Conservation (phyloP, 2,113 vertebrate genomes). For the Notiomystis cincta region DNA sequence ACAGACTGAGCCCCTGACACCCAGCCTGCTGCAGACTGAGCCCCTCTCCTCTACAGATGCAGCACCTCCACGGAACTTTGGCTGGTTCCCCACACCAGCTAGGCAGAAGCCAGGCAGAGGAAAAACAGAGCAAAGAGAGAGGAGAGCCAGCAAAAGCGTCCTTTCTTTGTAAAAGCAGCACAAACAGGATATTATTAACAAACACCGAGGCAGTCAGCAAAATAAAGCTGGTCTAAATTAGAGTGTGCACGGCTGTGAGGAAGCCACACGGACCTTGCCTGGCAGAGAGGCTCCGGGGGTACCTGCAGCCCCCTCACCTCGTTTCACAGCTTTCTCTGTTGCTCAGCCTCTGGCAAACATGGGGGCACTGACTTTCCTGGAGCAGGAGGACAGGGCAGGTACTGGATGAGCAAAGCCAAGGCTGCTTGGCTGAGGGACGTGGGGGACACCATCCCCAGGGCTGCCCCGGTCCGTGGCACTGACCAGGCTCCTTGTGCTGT, state of each 20-base stretch:
- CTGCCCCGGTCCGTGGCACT: rapidly evolving
- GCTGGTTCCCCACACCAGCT: not conserved
- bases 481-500: too few species aligned
- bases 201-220: not conserved
- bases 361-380: not conserved
- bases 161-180: not conserved
- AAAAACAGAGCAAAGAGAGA: not conserved
- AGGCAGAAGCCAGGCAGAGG: not conserved
- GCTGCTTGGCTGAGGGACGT: not conserved
- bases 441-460: not conserved
- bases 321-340: rapidly evolving
- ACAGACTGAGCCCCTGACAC: not conserved
- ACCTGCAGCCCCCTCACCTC: rapidly evolving
- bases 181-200: not conserved
- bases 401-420: not conserved
- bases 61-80: not conserved
- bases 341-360: not conserved
- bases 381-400: not conserved
- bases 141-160: not conserved
- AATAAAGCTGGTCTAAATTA: not conserved
- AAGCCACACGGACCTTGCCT: rapidly evolving
- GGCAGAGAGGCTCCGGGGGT: rapidly evolving
- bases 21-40: not conserved
- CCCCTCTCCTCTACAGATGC: not conserved
- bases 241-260: rapidly evolving